Evolutionary conservation across 2,797 vertebrate species (phyloP).

Genomic region (Rhinella marina): DNA sequence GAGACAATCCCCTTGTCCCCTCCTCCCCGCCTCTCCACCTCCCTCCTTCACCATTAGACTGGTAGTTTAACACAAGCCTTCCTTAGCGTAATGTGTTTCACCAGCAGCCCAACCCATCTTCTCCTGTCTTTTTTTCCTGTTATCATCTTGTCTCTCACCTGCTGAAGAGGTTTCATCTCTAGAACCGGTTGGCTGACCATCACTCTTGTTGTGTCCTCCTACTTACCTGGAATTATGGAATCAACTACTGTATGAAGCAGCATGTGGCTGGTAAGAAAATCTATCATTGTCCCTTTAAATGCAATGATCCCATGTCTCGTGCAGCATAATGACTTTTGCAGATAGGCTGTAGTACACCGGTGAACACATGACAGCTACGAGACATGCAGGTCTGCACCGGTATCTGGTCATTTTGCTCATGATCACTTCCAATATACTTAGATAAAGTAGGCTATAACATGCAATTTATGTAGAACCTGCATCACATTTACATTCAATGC

Average conservation of each 20-base stretch:
- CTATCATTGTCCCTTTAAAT: conserved; percentile 13
- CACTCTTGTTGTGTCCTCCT: conserved; percentile 23
- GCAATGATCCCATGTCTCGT: background rate
- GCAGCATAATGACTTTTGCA: background rate
- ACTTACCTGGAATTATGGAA: conserved; percentile 51
- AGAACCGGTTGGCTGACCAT: conserved; percentile 1
- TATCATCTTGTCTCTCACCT: conserved; percentile 45
- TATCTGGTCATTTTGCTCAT: background rate
- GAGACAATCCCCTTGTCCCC: conserved; percentile 34
- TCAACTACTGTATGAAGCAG: conserved; percentile 40
- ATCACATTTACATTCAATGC: background rate
- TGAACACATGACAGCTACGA: conserved; percentile 17
- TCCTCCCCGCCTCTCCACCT: conserved; percentile 48
- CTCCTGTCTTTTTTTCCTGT: conserved; percentile 27
- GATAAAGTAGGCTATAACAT: background rate
- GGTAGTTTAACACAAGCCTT: conserved; percentile 59
- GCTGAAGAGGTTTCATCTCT: conserved; percentile 34
- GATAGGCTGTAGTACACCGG: conserved; percentile 26
- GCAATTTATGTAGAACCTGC: background rate
- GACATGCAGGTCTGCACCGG: conserved; percentile 30
- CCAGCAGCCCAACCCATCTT: conserved; percentile 58
- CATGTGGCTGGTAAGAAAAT: conserved; percentile 58
- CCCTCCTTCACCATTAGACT: conserved; percentile 58
- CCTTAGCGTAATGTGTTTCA: conserved; percentile 57
- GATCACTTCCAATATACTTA: conserved; percentile 1